These are phyloP conservation scores for Disparrhopalites patrizii DNA, from an alignment of 2,888 invertebrate species.

Conservation along the genomic window DNA sequence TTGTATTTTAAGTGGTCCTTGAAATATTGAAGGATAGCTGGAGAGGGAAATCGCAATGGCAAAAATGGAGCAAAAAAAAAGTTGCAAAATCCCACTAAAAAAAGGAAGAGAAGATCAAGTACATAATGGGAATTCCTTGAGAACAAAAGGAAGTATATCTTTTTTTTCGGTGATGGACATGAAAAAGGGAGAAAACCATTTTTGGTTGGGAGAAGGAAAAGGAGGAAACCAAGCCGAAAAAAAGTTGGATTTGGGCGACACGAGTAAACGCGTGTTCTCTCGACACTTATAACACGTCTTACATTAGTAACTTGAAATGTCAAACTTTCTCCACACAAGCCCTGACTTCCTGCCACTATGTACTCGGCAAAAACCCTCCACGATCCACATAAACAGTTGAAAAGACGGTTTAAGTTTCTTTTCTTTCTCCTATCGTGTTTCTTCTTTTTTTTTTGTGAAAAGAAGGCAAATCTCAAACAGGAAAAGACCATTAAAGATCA, in stretches of 20 bases:
- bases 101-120: not conserved
- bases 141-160: not conserved
- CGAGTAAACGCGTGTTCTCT: not conserved
- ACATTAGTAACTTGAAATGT: conserved; percentile 6
- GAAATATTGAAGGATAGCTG: not conserved
- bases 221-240: not conserved
- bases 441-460: too few species aligned
- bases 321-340: not conserved
- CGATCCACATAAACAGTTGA: too few species aligned
- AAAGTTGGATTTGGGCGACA: conserved; percentile 6
- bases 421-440: too few species aligned
- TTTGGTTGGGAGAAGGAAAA: not conserved
- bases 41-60: not conserved
- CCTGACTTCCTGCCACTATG: not conserved
- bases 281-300: conserved; percentile 1
- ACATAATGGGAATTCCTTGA: conserved; percentile 4
- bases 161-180: not conserved
- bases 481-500: not conserved
- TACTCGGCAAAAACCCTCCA: not conserved
- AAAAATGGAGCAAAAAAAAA: too few species aligned
- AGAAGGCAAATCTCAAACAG: not conserved
- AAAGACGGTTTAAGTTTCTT: too few species aligned
- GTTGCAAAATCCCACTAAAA: not conserved
- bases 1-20: conserved; percentile 1
- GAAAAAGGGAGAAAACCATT: not conserved